Evolutionary conservation across 1,140 invertebrate species (phyloP), one percentile per base, ranked within the genome.

Genomic region (Drosophila sproati): DNA sequence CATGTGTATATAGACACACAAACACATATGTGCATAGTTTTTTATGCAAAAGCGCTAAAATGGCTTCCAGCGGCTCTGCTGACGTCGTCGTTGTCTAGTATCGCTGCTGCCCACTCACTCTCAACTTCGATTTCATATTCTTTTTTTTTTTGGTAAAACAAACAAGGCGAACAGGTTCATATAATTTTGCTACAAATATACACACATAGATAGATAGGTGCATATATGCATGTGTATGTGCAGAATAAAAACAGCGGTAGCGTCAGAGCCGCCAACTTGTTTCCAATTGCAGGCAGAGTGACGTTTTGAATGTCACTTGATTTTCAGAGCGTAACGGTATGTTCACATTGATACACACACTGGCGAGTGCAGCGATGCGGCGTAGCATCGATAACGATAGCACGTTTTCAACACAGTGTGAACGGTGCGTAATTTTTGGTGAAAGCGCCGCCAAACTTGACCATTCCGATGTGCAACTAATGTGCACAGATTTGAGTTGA

Each of bases 161-260:
- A 81, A 87, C 82, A 80, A 82, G 85, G 86, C 75, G 72, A 89
- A 89, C 85, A 89, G 85, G 85, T 89, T 89, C 86, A 89, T 64
- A 72, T 41, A 73, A 61, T 80, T 72, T 77, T 55, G 75, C 82
- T 75, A 86, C 78, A 86, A 82, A 85, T 75, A 37, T 62, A 39
- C 29, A 37, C 7, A 41, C 10, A 43, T 43, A 43, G 10, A 43
- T 20, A 20, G 20, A 20, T 20, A 20, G 20, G 20, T 20, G 20
- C 39, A 43, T n/a, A 8, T n/a, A 43, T 43, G 10, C n/a, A 43
- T 43, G 39, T 43, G 61, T 37, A 37, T 1, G 32, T 39, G 32
- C 43, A 57, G 59, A 47, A 51, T 52, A 68, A 76, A 59, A 55
- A 59, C 54, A 68, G 72, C 39, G 6, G 74, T 70, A 77, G 12